phyloP scores from a whole-genome alignment of 1,140 invertebrate species.

The Drosophila grimshawi region DNA sequence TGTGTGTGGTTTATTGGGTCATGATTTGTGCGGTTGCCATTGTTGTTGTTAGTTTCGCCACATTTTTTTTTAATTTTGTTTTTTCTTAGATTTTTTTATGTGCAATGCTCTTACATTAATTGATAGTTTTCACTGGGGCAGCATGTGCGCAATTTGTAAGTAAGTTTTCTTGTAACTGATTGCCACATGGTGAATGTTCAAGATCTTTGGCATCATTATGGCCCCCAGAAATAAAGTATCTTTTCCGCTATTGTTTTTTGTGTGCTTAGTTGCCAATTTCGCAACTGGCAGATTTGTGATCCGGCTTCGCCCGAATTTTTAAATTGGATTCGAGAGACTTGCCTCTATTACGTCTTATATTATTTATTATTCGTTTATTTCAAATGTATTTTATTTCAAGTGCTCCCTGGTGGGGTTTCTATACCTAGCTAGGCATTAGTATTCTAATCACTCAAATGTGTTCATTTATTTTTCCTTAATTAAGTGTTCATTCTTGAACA shows the following conservation, averaged over 20 bases:
- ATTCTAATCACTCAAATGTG: too few species aligned
- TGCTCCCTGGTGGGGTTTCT: too few species aligned
- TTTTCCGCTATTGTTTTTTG: slow-evolving; percentile 1
- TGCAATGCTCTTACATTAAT: slow-evolving; percentile 49
- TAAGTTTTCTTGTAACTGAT: slow-evolving; percentile 20
- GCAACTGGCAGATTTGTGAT: too few species aligned
- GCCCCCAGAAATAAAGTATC: slow-evolving; percentile 3
- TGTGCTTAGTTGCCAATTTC: neutral
- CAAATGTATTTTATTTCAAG: too few species aligned
- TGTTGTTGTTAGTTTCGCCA: neutral
- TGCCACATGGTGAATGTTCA: slow-evolving; percentile 14
- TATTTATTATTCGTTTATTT: too few species aligned
- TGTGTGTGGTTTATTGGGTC: slow-evolving; percentile 48
- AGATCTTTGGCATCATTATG: slow-evolving; percentile 26
- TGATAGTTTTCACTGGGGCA: slow-evolving; percentile 26
- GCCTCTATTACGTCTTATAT: too few species aligned
- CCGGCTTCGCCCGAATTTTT: too few species aligned
- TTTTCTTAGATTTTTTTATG: slow-evolving; percentile 10
- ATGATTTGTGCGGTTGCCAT: slow-evolving; percentile 37
- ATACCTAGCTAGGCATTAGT: too few species aligned
- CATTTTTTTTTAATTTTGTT: neutral
- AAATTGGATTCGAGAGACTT: too few species aligned
- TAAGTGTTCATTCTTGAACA: too few species aligned
- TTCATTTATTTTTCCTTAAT: too few species aligned
- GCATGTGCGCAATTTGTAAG: slow-evolving; percentile 31